Base-by-base conservation (phyloP, 2,797 vertebrate genomes). In the Sebastes ruberrimus region DNA sequence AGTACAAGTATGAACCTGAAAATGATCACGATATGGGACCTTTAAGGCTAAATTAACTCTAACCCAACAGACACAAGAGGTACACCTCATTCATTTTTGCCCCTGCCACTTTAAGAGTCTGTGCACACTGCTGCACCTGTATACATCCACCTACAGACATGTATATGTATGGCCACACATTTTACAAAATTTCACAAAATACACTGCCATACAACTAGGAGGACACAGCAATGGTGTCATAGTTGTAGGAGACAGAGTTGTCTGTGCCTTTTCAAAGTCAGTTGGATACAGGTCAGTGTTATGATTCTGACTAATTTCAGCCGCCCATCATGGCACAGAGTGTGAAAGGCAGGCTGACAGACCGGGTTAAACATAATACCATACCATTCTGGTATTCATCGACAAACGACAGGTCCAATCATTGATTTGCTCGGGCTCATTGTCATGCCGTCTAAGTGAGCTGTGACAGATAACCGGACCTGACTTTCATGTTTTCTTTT, bases 291-390 rank as follows among this genome's bases (percentile, higher is more conserved):
- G 20, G 74, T 69, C 68, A 11, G 60, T 88, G 86, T 91, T 90
- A 42, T 89, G 88, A 89, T 89, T 88, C 61, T 76, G 83, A 82
- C 79, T 88, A 81, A 92, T 85, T 89, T 81, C 65, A 84, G 81
- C 80, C 42, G 6, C 76, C 86, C 88, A 76, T 90, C 88, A 91
- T 60, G 65, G 28, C 71, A 22, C 16, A 8, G 32, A 87, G 83
- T 92, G 87, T 92, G 85, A 93, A 87, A 91, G 83, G 86, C 68
- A 53, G 60, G 67, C 61, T 82, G 91, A 92, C 91, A 91, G 80
- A 82, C 52, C 7, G 25, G 81, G 68, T 71, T 86, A 27, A 90
- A 94, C 88, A 28, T 22, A 84, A 90, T 67, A 78, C 83, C 68
- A 83, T 74, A 84, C 30, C 49, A 32, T 32, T 74, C 86, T 82